Conservation (phyloP, 2,113 vertebrate species). For the Malurus elegans region DNA sequence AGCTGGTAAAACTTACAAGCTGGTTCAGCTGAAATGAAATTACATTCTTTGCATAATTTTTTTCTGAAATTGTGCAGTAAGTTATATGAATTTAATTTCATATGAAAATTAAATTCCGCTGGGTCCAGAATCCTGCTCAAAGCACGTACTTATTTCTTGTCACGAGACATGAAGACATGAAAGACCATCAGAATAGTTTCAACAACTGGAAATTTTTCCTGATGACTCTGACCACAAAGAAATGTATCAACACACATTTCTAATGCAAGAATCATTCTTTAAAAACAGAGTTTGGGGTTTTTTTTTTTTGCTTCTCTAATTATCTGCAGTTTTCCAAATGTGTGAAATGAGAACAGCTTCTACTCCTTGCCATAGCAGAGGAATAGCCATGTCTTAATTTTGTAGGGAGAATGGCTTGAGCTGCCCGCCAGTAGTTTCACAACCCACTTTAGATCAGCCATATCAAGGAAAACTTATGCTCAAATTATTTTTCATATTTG, state of each 20-base stretch:
- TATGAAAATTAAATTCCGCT: not conserved
- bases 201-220: not conserved
- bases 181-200: not conserved
- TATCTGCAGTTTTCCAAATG: not conserved
- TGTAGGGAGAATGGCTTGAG: not conserved
- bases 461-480: not conserved
- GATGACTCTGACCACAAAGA: not conserved
- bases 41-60: not conserved
- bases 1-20: not conserved
- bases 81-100: not conserved
- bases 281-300: not conserved
- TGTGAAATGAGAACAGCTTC: not conserved
- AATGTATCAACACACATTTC: not conserved
- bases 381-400: not conserved
- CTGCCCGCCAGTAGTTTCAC: not conserved
- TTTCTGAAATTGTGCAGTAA: not conserved
- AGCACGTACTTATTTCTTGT: not conserved
- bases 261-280: not conserved
- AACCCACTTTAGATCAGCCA: not conserved
- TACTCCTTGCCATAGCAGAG: not conserved
- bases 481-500: constrained; percentile 10
- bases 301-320: not conserved
- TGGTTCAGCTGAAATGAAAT: not conserved
- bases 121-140: not conserved
- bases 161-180: not conserved